Evolutionary conservation across 2,113 vertebrate genomes (phyloP).

Genomic region (Pica pica): DNA sequence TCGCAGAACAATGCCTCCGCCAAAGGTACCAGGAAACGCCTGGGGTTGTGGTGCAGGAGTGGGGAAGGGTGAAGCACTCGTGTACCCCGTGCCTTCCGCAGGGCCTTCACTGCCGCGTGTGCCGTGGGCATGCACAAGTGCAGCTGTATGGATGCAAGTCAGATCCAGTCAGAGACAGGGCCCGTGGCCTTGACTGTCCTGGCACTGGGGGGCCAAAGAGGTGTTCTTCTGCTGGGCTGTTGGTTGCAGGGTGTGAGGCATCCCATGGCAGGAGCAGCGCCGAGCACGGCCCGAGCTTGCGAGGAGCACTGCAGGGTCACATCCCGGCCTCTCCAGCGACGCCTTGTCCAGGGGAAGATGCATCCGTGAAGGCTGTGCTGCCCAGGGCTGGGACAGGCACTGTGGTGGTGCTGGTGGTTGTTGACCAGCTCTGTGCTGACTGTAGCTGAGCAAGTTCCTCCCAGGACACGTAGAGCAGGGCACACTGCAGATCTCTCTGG

Average conservation of each 20-base stretch:
- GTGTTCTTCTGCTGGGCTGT: not conserved
- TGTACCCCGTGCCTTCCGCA: not conserved
- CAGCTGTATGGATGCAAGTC: not conserved
- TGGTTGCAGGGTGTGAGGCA: not conserved
- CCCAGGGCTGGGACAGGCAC: not conserved
- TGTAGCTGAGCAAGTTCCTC: not conserved
- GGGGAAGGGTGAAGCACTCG: not conserved
- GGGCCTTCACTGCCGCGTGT: not conserved
- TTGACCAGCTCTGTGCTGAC: not conserved
- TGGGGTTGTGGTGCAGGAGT: slow-evolving; percentile 23
- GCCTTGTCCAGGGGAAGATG: not conserved
- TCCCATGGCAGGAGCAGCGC: not conserved
- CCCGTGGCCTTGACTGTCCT: not conserved
- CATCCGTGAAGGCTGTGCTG: not conserved
- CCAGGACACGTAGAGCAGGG: not conserved
- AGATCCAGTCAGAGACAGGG: not conserved
- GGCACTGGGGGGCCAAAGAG: not conserved
- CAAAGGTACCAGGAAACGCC: slow-evolving; percentile 77
- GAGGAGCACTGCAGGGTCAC: not conserved
- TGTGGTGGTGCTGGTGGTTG: not conserved
- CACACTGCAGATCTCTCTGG: not conserved
- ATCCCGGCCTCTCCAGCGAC: not conserved
- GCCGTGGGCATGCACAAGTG: not conserved
- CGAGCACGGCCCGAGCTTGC: not conserved
- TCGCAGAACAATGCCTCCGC: slow-evolving; percentile 87